A percentile compares a stretch with the other conserved stretches of the same genome.
Evolutionary conservation across 2,113 vertebrate genomes (phyloP).

Genomic region (Pogona vitticeps): DNA sequence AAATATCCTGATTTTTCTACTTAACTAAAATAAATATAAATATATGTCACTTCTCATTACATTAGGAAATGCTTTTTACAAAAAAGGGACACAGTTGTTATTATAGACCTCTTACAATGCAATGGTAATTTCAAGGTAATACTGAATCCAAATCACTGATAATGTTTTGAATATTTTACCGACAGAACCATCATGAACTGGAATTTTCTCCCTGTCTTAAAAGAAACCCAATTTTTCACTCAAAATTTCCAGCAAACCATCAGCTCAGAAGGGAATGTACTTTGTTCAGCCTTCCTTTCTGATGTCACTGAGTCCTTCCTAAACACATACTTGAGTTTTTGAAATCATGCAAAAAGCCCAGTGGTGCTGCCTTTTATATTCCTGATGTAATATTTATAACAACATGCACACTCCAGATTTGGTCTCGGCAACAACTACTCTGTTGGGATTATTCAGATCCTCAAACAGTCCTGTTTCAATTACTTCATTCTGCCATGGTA

Average conservation of each 20-base stretch:
- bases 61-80: conserved; percentile 27
- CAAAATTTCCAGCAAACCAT: conserved; percentile 33
- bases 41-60: not conserved
- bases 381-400: conserved; percentile 71
- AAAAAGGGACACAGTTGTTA: conserved; percentile 27
- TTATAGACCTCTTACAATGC: conserved; percentile 18
- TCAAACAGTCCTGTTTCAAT: conserved; percentile 89
- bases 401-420: conserved; percentile 83
- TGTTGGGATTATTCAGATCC: conserved; percentile 83
- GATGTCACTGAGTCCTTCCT: conserved; percentile 25
- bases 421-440: conserved; percentile 73
- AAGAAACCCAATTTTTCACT: conserved; percentile 51
- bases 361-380: conserved; percentile 34
- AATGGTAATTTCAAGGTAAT: not conserved
- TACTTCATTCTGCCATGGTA: conserved; percentile 90
- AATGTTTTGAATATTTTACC: conserved; percentile 38
- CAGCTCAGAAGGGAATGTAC: conserved; percentile 22
- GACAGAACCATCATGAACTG: not conserved
- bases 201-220: conserved; percentile 49
- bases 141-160: not conserved
- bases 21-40: conserved; percentile 35
- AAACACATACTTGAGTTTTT: conserved; percentile 21
- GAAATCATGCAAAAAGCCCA: conserved; percentile 33
- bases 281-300: not conserved
- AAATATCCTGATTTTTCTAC: conserved; percentile 44